Base-by-base conservation (phyloP, 2,888 invertebrate genomes). In the Thymelicus sylvestris region DNA sequence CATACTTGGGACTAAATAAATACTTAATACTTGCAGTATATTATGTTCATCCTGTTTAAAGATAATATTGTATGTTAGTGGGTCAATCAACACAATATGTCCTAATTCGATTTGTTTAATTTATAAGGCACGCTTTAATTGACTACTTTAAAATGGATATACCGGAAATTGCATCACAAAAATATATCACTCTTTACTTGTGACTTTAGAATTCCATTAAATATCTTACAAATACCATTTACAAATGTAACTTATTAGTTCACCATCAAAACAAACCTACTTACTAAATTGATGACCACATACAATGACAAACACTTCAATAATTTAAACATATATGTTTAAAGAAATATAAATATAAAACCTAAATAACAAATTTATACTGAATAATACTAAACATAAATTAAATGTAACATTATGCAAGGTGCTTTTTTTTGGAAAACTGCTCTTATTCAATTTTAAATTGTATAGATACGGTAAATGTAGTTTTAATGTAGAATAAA, bases 251-350 rank as follows among this genome's bases (percentile, higher is more conserved):
- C 63, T 69, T 57, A 69, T 64, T 63, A 64, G 63, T 64, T 69
- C 47, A 64, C 48, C 60, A 60, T 52, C 59, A 70, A 70, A 70
- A 64, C 64, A 70, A 60, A 52, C 70, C 69, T 70, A 65, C 50
- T 41, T 48, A 60, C 59, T 50, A 65, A 70, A 52, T 65, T 70
- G 39, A 70, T 65, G 65, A 70, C 70, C 70, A 61, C 70, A 70
- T 70, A 65, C 70, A 70, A 66, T 70, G 65, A 65, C 65, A 64
- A 69, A 70, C 64, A 70, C 65, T 65, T 70, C 60, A 65, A 68
- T 63, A 60, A 52, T 60, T 57, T 55, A 63, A 63, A 38, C 55
- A 68, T 52, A 52, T 7, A 62, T 62, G 8, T 63, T 55, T 68
- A 68, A 24, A 52, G 6, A 57, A 19, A 19, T 19, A 19, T 19